These are phyloP conservation scores for Heliothis subflexa DNA, from an alignment of 1,140 invertebrate genomes.

Conservation along the genomic window DNA sequence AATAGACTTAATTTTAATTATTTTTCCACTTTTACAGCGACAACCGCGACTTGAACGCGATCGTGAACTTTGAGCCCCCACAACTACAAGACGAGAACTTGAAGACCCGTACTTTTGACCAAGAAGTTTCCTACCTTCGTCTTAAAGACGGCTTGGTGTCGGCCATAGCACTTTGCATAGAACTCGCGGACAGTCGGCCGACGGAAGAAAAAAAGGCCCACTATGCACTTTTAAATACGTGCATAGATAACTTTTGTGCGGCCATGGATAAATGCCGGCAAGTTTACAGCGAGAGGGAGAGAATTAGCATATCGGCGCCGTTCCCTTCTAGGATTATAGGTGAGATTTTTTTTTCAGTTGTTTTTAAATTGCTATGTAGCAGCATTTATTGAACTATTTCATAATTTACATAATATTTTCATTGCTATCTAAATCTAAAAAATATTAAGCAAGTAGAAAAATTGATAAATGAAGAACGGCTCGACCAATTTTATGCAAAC, in stretches of 20 bases:
- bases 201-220: constrained; percentile 60
- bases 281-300: constrained; percentile 58
- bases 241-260: constrained; percentile 63
- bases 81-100: constrained; percentile 91
- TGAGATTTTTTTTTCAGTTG: constrained; percentile 49
- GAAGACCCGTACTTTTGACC: constrained; percentile 83
- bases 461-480: not conserved
- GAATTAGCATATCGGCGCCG: constrained; percentile 65
- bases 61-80: constrained; percentile 88
- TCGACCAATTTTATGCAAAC: too few relatives aligned
- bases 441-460: too few relatives aligned
- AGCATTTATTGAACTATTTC: too few relatives aligned
- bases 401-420: too few relatives aligned
- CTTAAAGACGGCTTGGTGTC: constrained; percentile 75
- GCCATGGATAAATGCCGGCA: constrained; percentile 65
- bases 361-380: not conserved
- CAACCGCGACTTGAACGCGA: constrained; percentile 88
- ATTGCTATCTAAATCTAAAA: too few relatives aligned
- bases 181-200: constrained; percentile 64
- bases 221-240: constrained; percentile 62
- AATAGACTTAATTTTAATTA: not conserved
- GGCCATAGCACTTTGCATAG: constrained; percentile 71
- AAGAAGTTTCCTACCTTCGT: constrained; percentile 73
- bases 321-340: constrained; percentile 78
- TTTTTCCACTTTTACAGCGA: constrained; percentile 69